Evolutionary conservation across 2,113 vertebrate genomes (phyloP).

Genomic region (Xiphias gladius): DNA sequence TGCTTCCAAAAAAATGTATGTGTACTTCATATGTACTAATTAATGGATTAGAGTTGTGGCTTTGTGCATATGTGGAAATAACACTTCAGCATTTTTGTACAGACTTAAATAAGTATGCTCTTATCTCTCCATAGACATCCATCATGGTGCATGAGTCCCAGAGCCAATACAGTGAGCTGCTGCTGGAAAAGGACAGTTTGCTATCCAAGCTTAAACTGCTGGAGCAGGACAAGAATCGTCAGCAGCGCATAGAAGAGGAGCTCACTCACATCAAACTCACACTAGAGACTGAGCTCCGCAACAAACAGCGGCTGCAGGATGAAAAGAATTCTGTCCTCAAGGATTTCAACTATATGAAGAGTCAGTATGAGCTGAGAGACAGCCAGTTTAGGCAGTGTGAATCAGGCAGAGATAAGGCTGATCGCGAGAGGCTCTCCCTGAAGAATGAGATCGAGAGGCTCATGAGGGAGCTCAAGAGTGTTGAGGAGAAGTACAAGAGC

Average conservation of each 20-base stretch:
- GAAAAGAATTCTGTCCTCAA: conserved; percentile 92
- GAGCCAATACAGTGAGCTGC: conserved; percentile 88
- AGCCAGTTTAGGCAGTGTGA: conserved; percentile 88
- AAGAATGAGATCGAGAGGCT: conserved; percentile 91
- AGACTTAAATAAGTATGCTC: conserved; percentile 34
- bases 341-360: conserved; percentile 93
- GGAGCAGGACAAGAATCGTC: conserved; percentile 91
- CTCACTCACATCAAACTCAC: conserved; percentile 89
- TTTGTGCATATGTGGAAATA: not conserved
- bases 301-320: conserved; percentile 92
- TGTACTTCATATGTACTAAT: not conserved
- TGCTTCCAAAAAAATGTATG: not conserved
- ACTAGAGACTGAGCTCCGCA: conserved; percentile 90
- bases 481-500: conserved; percentile 90
- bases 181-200: conserved; percentile 91
- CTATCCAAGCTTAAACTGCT: conserved; percentile 92
- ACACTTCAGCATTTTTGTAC: conserved; percentile 6
- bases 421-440: conserved; percentile 88
- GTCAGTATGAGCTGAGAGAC: conserved; percentile 91
- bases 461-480: conserved; percentile 88
- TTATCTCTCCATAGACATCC: conserved; percentile 87
- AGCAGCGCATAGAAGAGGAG: conserved; percentile 91
- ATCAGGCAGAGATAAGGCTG: conserved; percentile 88
- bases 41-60: not conserved
- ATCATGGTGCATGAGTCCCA: conserved; percentile 90